Evolutionary conservation across 2,888 invertebrate species (phyloP).

Genomic region (Drosophila anceps): DNA sequence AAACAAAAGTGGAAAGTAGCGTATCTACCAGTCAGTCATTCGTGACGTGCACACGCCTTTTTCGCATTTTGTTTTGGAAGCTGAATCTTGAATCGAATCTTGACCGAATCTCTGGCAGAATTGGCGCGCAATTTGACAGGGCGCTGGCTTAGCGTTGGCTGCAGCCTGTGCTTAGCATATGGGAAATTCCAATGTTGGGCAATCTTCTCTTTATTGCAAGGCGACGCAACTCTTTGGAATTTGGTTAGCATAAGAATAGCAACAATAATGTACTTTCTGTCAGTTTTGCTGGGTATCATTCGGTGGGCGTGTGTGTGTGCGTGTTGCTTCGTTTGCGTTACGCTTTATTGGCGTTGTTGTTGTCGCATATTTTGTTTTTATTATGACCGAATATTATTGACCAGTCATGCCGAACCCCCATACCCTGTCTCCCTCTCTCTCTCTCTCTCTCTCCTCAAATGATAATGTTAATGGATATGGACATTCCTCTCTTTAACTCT

Average conservation of each 20-base stretch:
- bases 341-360: conserved; percentile 67
- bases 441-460: conserved; percentile 12
- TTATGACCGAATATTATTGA: conserved; percentile 74
- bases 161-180: conserved; percentile 42
- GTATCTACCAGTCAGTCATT: conserved; percentile 6
- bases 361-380: conserved; percentile 69
- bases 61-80: conserved; percentile 31
- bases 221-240: conserved; percentile 22
- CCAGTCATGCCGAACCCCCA: conserved; percentile 51
- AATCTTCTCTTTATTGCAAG: conserved; percentile 27
- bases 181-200: conserved; percentile 59
- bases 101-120: conserved; percentile 66
- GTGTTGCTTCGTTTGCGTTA: conserved; percentile 55
- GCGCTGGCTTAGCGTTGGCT: conserved; percentile 24
- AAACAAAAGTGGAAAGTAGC: background rate
- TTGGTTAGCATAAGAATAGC: conserved; percentile 10
- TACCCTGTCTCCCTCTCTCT: background rate
- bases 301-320: conserved; percentile 30
- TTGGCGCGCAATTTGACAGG: conserved; percentile 82
- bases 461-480: conserved; percentile 67
- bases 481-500: conserved; percentile 25
- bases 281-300: conserved; percentile 13
- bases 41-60: conserved; percentile 4
- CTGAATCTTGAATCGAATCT: conserved; percentile 45
- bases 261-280: conserved; percentile 25